Conservation (phyloP, 2,113 vertebrate genomes). For the Hemiscyllium ocellatum region DNA sequence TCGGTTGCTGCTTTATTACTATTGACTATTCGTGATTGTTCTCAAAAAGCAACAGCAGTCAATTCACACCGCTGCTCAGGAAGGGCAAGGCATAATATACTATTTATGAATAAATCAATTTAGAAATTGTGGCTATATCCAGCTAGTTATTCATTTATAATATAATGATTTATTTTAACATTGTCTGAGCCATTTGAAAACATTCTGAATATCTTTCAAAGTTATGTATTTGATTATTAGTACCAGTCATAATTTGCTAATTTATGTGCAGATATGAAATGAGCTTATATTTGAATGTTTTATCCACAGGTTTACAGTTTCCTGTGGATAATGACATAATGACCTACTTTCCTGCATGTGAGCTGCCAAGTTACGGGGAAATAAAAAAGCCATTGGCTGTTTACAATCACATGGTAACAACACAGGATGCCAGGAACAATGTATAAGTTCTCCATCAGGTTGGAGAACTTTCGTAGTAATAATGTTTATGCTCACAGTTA, state of each 20-base stretch:
- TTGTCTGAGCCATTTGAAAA: neutral
- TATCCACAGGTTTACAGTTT: slow-evolving; percentile 15
- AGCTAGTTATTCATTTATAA: neutral
- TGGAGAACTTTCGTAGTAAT: neutral
- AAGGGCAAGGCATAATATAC: neutral
- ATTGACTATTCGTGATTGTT: neutral
- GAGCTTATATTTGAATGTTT: neutral
- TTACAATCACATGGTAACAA: neutral
- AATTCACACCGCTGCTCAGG: neutral
- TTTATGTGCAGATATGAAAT: neutral
- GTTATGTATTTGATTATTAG: neutral
- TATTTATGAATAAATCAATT: neutral
- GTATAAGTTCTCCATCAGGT: neutral
- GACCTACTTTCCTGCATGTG: neutral
- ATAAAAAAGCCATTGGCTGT: neutral
- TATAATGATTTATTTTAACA: neutral
- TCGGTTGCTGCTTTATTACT: neutral
- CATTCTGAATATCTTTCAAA: neutral
- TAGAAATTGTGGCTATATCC: neutral
- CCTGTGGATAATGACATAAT: neutral
- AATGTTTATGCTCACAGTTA: neutral
- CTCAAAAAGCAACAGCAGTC: neutral
- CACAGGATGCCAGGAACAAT: neutral
- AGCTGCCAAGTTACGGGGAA: slow-evolving; percentile 13
- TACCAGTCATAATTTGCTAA: neutral